Evolutionary conservation across 2,888 invertebrate genomes (phyloP), one percentile per base, ranked within the genome.

Genomic region (Eurois occulta): DNA sequence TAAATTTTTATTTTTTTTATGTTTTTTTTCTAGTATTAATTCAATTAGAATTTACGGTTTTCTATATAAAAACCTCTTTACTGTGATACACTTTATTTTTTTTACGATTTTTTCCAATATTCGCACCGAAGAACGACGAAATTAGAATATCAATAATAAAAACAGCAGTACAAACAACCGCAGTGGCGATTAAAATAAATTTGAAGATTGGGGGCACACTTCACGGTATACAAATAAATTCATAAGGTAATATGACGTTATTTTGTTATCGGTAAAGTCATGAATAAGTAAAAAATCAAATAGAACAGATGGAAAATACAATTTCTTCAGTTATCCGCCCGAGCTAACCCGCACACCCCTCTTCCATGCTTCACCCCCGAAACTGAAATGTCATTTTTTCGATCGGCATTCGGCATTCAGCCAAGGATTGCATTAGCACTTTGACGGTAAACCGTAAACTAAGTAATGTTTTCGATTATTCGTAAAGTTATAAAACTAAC

Each of bases 331-430:
- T 88, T 88, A 91, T 91, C 90, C 92, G 91, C 91, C 91, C 91
- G 91, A 92, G 87, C 91, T 90, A 91, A 92, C 91, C 87, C 87
- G 89, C 83, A 87, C 88, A 89, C 92, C 93, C 93, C 93, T 86
- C 91, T 86, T 85, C 87, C 91, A 91, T 92, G 86, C 90, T 92
- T 92, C 93, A 92, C 92, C 92, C 93, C 92, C 90, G 91, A 89
- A 83, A 91, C 91, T 92, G 91, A 94, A 94, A 95, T 92, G 95
- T 95, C 95, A 95, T 91, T 93, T 94, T 93, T 93, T 95, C 95
- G 95, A 94, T 94, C 94, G 94, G 91, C 90, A 91, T 93, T 94
- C 94, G 94, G 91, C 90, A 91, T 93, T 92, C 80, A 86, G 73
- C 52, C 86, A 91, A 90, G 78, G 91, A 86, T 90, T 85, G 69